Base-by-base conservation (phyloP, 2,797 vertebrate species). In the Rhadinocentrus ornatus region DNA sequence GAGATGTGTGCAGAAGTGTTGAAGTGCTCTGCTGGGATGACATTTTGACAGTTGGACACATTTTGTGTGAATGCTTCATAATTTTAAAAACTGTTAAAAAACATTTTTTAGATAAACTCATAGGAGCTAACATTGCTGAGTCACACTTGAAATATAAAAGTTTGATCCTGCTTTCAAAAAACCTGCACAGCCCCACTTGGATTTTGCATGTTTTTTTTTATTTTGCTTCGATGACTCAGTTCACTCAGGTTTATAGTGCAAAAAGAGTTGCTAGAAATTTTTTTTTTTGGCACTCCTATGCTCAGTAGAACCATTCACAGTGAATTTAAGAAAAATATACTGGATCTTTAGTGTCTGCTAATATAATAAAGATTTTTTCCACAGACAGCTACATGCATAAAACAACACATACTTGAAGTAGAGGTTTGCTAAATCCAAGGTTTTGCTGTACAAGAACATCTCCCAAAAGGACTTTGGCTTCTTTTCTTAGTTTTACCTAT, bases 221-320 rank as follows among this genome's bases (percentile, higher is more conserved):
- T 58, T 16, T 46, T 11, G 11, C 46, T 62, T 35, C 4, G 4
- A 11, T 56, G 11, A 12, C 20, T 37, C 2, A 27, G 10, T 29
- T 66, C 12, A 15, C 26, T 61, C 2, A 41, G 2, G 12, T 46
- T 60, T 48, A 6, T 29, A 1, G 4, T 32, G 11, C 24, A 48
- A 18, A 65, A 44, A 54, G 5, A 61, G 26, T 62, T n/a, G 24
- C 20, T 41, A 29, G 39, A 9, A 32, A 56, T 41, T 48, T 16
- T 22, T 63, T 13, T 12, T 48, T 8, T 4, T 7, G 34, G 50
- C 0, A 63, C 53, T 53, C 32, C 64, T 64, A 0, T 54, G 32
- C 61, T 60, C 22, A 57, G 34, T 26, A 12, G 12, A 57, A 62
- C 3, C 13, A 31, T 73, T 73, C 29, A 65, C 22, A 71, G 46